Evolutionary conservation across 2,888 invertebrate species (phyloP).

Genomic region (Schizotus pectinicornis): DNA sequence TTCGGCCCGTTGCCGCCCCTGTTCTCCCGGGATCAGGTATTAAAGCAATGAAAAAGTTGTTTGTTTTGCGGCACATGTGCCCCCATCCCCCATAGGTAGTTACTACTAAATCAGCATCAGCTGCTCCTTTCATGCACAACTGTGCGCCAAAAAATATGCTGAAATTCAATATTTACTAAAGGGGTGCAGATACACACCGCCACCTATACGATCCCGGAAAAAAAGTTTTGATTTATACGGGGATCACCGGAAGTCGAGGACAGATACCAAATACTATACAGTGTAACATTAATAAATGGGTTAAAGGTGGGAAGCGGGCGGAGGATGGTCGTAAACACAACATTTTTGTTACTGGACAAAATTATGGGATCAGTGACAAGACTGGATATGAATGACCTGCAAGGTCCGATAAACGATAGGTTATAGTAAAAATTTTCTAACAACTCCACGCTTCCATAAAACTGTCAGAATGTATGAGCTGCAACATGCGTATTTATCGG

Average conservation of each 20-base stretch:
- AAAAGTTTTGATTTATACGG: background rate
- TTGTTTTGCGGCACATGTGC: slow-evolving; percentile 48
- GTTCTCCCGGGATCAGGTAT: slow-evolving; percentile 44
- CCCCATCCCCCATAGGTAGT: slow-evolving; percentile 38
- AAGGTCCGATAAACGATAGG: too few relatives aligned
- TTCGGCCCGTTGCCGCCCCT: slow-evolving; percentile 17
- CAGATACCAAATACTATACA: background rate
- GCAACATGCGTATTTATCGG: too few relatives aligned
- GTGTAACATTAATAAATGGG: too few relatives aligned
- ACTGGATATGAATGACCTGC: too few relatives aligned
- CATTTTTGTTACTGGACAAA: background rate
- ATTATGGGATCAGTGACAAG: too few relatives aligned
- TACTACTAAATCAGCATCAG: slow-evolving; percentile 46
- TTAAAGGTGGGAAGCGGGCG: too few relatives aligned
- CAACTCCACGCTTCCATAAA: too few relatives aligned
- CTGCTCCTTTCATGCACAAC: slow-evolving; percentile 46
- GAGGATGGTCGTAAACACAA: background rate
- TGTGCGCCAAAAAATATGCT: slow-evolving; percentile 41
- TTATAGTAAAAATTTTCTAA: too few relatives aligned
- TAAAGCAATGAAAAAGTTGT: slow-evolving; percentile 48
- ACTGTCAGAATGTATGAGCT: too few relatives aligned
- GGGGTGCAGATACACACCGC: slow-evolving; percentile 24
- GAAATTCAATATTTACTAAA: slow-evolving; percentile 38
- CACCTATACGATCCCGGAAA: slow-evolving; percentile 9
- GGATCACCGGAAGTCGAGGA: background rate